Percentiles rank a stretch among this genome's conserved stretches.
These are phyloP conservation scores for Drosophila melanocephala DNA, from an alignment of 2,888 invertebrate genomes.

Conservation along the genomic window DNA sequence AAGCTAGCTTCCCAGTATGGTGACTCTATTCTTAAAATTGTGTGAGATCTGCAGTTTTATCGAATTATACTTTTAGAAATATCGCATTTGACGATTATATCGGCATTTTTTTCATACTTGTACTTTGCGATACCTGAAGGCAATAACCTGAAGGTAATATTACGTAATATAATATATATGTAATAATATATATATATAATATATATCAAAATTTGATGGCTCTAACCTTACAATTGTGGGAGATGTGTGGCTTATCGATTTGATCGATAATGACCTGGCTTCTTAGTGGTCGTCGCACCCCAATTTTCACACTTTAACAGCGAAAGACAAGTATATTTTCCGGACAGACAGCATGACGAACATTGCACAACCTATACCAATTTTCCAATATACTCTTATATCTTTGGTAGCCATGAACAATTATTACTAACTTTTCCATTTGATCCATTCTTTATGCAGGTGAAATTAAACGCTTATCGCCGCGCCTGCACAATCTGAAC, in stretches of 20 bases:
- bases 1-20: not conserved
- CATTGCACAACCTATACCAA: not conserved
- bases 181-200: too few relatives aligned
- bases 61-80: not conserved
- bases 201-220: not conserved
- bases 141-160: too few relatives aligned
- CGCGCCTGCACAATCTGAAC: slow-evolving; percentile 94
- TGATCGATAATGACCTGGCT: too few relatives aligned
- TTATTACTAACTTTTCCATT: not conserved
- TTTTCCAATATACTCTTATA: not conserved
- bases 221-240: not conserved
- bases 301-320: too few relatives aligned
- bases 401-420: not conserved
- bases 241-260: too few relatives aligned
- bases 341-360: not conserved
- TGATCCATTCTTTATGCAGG: slow-evolving; percentile 80
- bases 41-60: not conserved
- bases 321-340: not conserved
- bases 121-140: too few relatives aligned
- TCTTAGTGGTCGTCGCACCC: too few relatives aligned
- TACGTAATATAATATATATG: too few relatives aligned
- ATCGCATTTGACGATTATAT: not conserved
- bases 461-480: slow-evolving; percentile 93
- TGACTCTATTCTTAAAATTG: not conserved
- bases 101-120: too few relatives aligned